phyloP scores from a whole-genome alignment of 1,140 invertebrate species.

The Leguminivora glycinivorella region DNA sequence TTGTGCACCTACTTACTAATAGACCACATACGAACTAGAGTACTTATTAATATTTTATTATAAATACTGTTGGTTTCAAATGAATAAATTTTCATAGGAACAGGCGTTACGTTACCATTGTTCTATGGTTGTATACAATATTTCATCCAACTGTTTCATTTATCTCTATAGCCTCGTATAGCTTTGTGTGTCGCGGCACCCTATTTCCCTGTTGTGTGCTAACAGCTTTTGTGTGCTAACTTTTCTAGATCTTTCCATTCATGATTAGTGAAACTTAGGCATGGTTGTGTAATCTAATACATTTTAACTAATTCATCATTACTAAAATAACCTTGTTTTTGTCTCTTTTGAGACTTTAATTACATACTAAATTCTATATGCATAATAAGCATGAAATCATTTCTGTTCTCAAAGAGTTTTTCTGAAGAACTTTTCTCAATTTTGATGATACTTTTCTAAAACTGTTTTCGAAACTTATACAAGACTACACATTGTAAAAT shows the following conservation, averaged over 20 bases:
- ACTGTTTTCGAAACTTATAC: neutral
- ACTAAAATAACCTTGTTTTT: neutral
- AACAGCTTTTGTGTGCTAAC: constrained; percentile 19
- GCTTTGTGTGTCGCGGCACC: neutral
- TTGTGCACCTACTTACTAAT: no score
- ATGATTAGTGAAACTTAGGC: constrained; percentile 5
- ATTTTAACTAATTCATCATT: neutral
- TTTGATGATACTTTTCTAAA: neutral
- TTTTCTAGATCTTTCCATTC: neutral
- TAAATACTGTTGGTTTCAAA: no score
- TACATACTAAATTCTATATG: neutral
- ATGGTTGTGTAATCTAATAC: neutral
- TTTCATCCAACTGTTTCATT: neutral
- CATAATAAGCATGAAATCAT: neutral
- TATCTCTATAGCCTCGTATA: neutral
- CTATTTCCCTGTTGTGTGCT: neutral
- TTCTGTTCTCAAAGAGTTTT: neutral
- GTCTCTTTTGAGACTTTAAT: neutral
- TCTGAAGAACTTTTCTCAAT: neutral
- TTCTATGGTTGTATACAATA: no score
- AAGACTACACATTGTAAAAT: neutral
- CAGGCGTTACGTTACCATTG: no score
- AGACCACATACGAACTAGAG: no score
- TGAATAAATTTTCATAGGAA: no score
- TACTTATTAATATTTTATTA: no score